Conservation (phyloP, 2,888 invertebrate species). For the Acleris laterana region DNA sequence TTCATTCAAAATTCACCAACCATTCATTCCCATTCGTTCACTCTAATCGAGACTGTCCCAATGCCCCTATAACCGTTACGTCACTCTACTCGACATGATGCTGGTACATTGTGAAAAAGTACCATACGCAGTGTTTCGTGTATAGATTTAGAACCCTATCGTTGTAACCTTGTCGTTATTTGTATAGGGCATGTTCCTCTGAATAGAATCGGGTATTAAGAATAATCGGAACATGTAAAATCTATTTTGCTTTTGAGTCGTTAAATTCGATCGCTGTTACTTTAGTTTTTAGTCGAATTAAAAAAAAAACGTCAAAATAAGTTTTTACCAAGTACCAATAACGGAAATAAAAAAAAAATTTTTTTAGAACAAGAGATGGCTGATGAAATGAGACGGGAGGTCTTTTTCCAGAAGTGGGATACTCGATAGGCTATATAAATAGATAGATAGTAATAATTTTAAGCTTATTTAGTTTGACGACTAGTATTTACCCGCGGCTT, state of each 20-base stretch:
- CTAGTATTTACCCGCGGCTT: too few species aligned
- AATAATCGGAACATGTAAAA: not conserved
- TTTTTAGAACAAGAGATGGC: too few species aligned
- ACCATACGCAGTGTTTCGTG: conserved; percentile 18
- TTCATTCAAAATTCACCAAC: not conserved
- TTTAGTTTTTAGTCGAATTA: too few species aligned
- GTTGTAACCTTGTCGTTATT: not conserved
- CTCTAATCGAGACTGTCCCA: conserved; percentile 19
- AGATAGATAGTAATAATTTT: too few species aligned
- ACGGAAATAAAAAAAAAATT: too few species aligned
- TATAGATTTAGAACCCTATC: conserved; percentile 23
- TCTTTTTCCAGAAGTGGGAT: too few species aligned
- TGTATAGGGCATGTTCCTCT: conserved; percentile 18
- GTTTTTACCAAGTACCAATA: too few species aligned
- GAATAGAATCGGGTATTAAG: conserved; percentile 17
- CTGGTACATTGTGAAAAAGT: conserved; percentile 33
- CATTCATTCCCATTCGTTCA: not conserved
- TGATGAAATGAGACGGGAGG: too few species aligned
- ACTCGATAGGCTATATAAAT: too few species aligned
- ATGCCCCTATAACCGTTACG: conserved; percentile 10
- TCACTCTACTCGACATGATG: conserved; percentile 24
- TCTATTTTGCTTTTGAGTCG: not conserved
- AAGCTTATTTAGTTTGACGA: too few species aligned
- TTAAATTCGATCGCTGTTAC: too few species aligned
- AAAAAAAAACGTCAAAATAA: too few species aligned